Conservation (phyloP, 2,888 invertebrate species). For the Galerucella pusilla region DNA sequence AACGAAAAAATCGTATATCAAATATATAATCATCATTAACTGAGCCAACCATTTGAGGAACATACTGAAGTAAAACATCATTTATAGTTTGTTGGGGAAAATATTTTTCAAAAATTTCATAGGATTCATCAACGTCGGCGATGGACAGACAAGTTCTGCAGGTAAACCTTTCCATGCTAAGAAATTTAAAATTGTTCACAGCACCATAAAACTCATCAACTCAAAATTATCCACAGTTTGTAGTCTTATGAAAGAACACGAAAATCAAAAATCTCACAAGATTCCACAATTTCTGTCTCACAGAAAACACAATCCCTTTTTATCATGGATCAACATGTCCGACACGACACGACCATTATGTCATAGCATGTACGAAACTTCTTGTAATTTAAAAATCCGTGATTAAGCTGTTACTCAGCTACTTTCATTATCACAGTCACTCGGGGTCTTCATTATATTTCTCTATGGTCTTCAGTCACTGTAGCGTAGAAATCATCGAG, state of each 20-base stretch:
- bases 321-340: conserved; percentile 29
- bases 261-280: conserved; percentile 25
- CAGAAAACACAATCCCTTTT: conserved; percentile 29
- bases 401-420: background rate
- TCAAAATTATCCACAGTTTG: conserved; percentile 23
- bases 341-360: background rate
- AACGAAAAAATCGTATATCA: background rate
- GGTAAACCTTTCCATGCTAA: conserved; percentile 36
- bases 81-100: conserved; percentile 30
- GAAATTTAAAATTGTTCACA: conserved; percentile 30
- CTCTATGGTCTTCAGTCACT: no score
- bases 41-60: conserved; percentile 38
- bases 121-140: conserved; percentile 19
- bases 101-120: conserved; percentile 30
- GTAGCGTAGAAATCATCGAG: background rate
- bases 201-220: conserved; percentile 34
- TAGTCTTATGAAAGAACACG: conserved; percentile 22
- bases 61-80: conserved; percentile 36
- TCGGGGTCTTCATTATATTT: background rate
- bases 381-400: background rate
- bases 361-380: background rate
- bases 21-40: background rate
- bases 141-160: conserved; percentile 39
- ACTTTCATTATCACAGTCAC: background rate
- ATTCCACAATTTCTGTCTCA: conserved; percentile 29